Conservation (phyloP, 2,113 vertebrate species). For the Thalassoma bifasciatum region DNA sequence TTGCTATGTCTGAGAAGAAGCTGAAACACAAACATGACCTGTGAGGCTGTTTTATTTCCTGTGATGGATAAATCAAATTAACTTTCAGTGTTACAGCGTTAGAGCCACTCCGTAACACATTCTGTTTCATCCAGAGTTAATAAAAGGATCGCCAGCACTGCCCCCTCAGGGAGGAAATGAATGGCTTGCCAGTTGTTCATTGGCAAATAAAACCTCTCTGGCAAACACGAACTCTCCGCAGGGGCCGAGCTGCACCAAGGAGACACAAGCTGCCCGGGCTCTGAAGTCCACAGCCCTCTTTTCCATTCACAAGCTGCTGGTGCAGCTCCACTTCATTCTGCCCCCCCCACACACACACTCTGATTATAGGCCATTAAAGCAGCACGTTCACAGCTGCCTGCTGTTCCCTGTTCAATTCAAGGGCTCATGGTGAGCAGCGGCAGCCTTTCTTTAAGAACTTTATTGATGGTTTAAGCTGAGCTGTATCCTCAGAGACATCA, state of each 20-base stretch:
- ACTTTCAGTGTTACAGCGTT: not conserved
- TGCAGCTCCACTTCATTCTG: too few relatives aligned
- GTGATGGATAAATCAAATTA: constrained; percentile 20
- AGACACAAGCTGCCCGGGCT: constrained; percentile 67
- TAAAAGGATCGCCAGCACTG: constrained; percentile 35
- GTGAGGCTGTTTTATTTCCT: constrained; percentile 18
- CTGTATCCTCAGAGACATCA: constrained; percentile 21
- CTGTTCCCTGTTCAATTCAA: constrained; percentile 25
- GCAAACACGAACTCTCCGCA: constrained; percentile 59
- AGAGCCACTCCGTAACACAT: constrained; percentile 6
- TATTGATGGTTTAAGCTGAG: constrained; percentile 55
- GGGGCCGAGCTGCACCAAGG: constrained; percentile 55
- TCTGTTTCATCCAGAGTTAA: constrained; percentile 42
- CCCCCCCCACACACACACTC: too few relatives aligned
- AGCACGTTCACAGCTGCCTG: not conserved
- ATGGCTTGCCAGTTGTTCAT: constrained; percentile 61
- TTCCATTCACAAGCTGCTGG: constrained; percentile 47
- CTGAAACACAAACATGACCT: constrained; percentile 3
- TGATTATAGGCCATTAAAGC: constrained; percentile 5
- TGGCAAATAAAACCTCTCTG: constrained; percentile 65
- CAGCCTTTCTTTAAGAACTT: constrained; percentile 40
- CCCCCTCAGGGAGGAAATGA: constrained; percentile 49
- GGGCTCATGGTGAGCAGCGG: not conserved
- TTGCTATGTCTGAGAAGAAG: constrained; percentile 31
- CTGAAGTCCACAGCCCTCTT: constrained; percentile 26